Evolutionary conservation across 2,797 vertebrate species (phyloP).

Genomic region (Mus caroli): DNA sequence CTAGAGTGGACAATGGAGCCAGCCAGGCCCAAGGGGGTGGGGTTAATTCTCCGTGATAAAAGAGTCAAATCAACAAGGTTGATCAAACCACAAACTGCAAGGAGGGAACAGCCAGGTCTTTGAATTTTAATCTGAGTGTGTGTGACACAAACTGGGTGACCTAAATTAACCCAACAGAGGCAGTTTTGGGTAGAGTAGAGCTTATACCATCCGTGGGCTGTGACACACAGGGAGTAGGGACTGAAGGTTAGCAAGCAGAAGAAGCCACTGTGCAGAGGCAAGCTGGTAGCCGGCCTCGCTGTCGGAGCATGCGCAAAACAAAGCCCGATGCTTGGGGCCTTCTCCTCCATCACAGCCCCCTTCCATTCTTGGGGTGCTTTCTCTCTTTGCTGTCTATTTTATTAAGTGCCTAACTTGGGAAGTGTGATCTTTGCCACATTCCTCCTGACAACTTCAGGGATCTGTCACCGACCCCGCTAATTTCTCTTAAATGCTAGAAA

Average conservation of each 20-base stretch:
- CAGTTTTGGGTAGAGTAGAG: background rate
- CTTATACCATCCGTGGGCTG: too few species aligned
- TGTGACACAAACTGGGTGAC: background rate
- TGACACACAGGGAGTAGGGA: too few species aligned
- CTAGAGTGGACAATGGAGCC: rapidly evolving
- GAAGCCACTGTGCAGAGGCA: background rate
- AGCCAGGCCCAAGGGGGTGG: rapidly evolving
- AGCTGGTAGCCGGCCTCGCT: background rate
- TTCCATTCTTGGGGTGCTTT: background rate
- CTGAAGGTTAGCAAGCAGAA: background rate
- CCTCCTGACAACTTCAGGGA: background rate
- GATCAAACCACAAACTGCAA: rapidly evolving
- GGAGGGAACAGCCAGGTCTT: background rate
- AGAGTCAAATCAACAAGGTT: background rate
- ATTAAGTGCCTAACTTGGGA: background rate
- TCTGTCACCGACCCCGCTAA: background rate
- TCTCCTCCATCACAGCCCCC: too few species aligned
- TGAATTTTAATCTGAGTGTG: rapidly evolving
- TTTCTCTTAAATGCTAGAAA: background rate
- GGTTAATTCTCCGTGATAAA: background rate
- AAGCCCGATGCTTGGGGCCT: background rate
- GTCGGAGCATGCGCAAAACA: background rate
- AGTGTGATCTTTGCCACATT: background rate
- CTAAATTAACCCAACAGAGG: too few species aligned
- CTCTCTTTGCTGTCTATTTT: too few species aligned